Conservation (phyloP, 2,888 invertebrate species). For the Monopis laevigella region DNA sequence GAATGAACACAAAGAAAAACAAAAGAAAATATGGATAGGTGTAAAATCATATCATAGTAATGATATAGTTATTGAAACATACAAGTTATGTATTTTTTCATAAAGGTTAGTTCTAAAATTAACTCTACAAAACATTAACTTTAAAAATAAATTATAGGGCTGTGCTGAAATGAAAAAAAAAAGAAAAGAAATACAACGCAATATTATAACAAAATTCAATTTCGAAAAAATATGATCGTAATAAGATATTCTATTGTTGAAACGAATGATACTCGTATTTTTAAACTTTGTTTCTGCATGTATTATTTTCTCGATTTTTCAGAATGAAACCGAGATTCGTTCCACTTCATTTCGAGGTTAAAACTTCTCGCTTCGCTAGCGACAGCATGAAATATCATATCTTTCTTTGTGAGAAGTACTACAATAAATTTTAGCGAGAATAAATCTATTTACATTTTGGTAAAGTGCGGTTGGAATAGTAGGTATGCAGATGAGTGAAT, state of each 20-base stretch:
- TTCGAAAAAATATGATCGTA: not conserved
- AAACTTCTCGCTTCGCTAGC: conserved; percentile 35
- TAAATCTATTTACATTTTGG: too few relatives aligned
- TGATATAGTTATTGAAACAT: too few relatives aligned
- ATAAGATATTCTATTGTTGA: conserved; percentile 3
- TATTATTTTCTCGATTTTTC: conserved; percentile 9
- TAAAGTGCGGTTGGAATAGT: too few relatives aligned
- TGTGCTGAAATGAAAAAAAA: too few relatives aligned
- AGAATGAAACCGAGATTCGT: conserved; percentile 11
- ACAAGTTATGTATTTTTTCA: too few relatives aligned
- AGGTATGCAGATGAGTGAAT: too few relatives aligned
- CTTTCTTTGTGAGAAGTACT: conserved; percentile 29
- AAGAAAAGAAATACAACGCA: not conserved
- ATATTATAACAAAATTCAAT: not conserved
- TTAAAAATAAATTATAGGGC: too few relatives aligned
- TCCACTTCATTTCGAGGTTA: conserved; percentile 25
- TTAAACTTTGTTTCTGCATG: conserved; percentile 5
- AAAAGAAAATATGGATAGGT: too few relatives aligned
- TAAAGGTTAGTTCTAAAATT: too few relatives aligned
- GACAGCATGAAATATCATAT: conserved; percentile 43
- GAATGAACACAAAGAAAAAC: too few relatives aligned
- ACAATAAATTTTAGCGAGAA: conserved; percentile 19
- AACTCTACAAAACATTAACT: too few relatives aligned
- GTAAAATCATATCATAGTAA: too few relatives aligned
- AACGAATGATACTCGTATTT: conserved; percentile 3